Percentiles rank a stretch among this genome's conserved stretches.
These are phyloP conservation scores for Machaerirhynchus nigripectus DNA, from an alignment of 2,113 vertebrate species.

Conservation along the genomic window DNA sequence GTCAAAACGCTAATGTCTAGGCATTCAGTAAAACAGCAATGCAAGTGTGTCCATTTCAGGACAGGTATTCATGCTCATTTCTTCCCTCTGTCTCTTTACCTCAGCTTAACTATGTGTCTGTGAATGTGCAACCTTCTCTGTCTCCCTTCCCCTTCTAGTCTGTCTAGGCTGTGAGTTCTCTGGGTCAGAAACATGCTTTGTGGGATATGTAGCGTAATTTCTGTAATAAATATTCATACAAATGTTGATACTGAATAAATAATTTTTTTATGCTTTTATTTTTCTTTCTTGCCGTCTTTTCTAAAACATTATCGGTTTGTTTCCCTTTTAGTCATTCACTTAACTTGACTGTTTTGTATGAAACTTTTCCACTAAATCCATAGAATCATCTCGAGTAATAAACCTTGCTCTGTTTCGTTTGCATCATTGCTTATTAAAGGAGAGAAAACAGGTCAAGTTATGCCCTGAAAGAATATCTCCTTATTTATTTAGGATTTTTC, in stretches of 20 bases:
- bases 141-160: not conserved
- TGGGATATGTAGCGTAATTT: not conserved
- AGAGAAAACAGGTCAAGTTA: slow-evolving; percentile 41
- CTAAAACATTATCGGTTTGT: not conserved
- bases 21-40: not conserved
- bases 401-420: not conserved
- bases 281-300: not conserved
- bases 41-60: not conserved
- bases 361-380: not conserved
- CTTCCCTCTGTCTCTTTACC: not conserved
- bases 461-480: slow-evolving; percentile 1
- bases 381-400: not conserved
- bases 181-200: not conserved
- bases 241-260: not conserved
- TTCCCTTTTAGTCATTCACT: not conserved
- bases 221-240: not conserved
- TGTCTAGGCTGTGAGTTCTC: not conserved
- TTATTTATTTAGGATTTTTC: slow-evolving; percentile 19
- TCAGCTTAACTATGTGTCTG: not conserved
- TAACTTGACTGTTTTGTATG: not conserved
- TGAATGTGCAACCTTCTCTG: not conserved
- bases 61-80: not conserved
- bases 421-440: slow-evolving; percentile 6
- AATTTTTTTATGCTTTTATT: not conserved
- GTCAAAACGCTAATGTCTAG: not conserved